These are phyloP conservation scores for Drymonia ruficornis DNA, from an alignment of 2,888 invertebrate species.

Conservation along the genomic window DNA sequence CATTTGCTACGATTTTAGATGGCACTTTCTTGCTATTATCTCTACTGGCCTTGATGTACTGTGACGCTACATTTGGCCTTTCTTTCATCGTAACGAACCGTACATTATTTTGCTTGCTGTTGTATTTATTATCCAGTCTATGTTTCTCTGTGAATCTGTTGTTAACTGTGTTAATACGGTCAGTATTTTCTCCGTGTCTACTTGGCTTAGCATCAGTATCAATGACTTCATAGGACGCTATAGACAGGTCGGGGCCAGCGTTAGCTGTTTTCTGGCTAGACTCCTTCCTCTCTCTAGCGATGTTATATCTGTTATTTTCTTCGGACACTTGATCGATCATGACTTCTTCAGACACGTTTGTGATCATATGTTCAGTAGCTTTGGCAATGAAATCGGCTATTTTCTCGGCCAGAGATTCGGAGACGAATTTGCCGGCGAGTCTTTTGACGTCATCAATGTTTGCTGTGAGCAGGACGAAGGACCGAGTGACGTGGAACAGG, in stretches of 20 bases:
- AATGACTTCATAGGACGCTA: background rate
- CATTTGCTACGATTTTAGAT: background rate
- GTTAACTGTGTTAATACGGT: background rate
- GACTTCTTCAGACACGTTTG: conserved; percentile 37
- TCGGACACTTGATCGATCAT: conserved; percentile 20
- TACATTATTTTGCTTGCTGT: background rate
- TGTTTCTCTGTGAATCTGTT: background rate
- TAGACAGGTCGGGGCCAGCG: background rate
- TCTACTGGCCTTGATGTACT: background rate
- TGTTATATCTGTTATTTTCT: conserved; percentile 15
- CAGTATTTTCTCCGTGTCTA: background rate
- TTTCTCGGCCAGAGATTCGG: conserved; percentile 52
- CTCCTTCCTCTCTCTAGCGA: background rate
- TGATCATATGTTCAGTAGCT: conserved; percentile 22
- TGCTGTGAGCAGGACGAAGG: conserved; percentile 59
- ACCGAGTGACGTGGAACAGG: conserved; percentile 32
- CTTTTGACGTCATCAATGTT: conserved; percentile 62
- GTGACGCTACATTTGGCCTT: background rate
- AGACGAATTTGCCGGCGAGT: conserved; percentile 59
- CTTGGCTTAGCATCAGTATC: background rate
- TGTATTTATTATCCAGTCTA: background rate
- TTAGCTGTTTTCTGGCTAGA: background rate
- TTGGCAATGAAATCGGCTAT: conserved; percentile 46
- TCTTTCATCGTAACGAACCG: background rate
- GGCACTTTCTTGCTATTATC: background rate